Conservation (phyloP, 2,113 vertebrate genomes). For the Mesembrinibis cayennensis region DNA sequence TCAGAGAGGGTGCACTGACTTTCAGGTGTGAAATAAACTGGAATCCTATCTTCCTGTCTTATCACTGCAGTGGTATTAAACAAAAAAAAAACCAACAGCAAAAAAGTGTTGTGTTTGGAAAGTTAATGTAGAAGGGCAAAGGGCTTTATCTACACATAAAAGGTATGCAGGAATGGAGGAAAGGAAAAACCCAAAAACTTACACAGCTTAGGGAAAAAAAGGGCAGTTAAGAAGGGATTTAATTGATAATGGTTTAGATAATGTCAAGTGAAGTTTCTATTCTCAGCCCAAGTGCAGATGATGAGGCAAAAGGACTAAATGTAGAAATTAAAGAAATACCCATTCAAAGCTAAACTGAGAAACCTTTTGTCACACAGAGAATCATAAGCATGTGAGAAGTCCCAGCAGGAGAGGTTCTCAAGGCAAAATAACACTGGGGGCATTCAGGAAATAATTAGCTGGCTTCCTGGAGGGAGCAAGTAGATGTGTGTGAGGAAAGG, state of each 20-base stretch:
- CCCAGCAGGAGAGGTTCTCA: conserved; percentile 58
- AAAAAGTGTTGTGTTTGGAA: neutral
- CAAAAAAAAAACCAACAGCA: neutral
- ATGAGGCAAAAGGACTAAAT: conserved; percentile 36
- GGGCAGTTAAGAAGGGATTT: conserved; percentile 50
- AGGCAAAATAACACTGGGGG: conserved; percentile 54
- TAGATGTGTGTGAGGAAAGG: conserved; percentile 5
- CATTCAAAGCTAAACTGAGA: conserved; percentile 64
- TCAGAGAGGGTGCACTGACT: neutral
- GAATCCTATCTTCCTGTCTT: neutral
- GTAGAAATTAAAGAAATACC: conserved; percentile 63
- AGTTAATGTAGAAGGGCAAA: conserved; percentile 5
- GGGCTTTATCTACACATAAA: neutral
- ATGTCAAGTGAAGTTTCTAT: conserved; percentile 62
- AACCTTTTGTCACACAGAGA: conserved; percentile 60
- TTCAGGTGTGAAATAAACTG: neutral
- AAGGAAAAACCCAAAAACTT: neutral
- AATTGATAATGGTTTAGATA: conserved; percentile 61
- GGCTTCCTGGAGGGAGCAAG: conserved; percentile 50
- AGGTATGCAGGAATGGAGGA: neutral
- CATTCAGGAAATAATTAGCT: conserved; percentile 70
- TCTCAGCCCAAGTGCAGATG: conserved; percentile 47
- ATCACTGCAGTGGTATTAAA: neutral
- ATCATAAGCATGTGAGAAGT: conserved; percentile 43
- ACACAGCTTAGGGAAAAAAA: neutral